Evolutionary conservation across 2,113 vertebrate species (phyloP).

Genomic region (Rhegmatorhina hoffmannsi): DNA sequence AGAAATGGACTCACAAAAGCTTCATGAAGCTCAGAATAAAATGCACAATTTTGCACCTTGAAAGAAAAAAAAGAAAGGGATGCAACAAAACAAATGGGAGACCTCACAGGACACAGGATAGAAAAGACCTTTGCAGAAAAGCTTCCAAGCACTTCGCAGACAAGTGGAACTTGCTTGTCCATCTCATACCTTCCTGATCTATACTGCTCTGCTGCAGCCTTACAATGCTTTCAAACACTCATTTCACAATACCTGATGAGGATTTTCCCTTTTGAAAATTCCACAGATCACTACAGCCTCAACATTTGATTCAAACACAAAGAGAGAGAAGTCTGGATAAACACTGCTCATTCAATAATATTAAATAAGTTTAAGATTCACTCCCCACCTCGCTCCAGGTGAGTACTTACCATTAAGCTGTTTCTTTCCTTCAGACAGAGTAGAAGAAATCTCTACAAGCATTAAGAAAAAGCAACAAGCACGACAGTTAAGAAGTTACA

Average conservation of each 20-base stretch:
- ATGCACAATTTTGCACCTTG: neutral
- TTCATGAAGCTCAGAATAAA: neutral
- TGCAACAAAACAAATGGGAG: neutral
- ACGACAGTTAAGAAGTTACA: neutral
- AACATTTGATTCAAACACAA: neutral
- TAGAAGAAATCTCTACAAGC: slow-evolving; percentile 38
- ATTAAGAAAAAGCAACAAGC: slow-evolving; percentile 28
- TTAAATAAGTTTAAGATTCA: neutral
- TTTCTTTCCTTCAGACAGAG: slow-evolving; percentile 63
- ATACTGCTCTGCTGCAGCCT: neutral
- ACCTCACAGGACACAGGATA: neutral
- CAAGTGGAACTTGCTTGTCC: neutral
- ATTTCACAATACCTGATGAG: neutral
- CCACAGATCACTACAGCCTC: neutral
- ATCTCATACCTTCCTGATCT: neutral
- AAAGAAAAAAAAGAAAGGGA: neutral
- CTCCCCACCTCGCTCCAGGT: neutral
- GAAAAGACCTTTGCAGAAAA: neutral
- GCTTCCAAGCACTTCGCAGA: neutral
- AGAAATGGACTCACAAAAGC: neutral
- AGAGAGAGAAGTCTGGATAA: neutral
- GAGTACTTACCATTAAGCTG: slow-evolving; percentile 77
- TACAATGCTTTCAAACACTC: neutral
- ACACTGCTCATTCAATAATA: neutral
- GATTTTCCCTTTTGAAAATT: neutral